Evolutionary conservation across 2,888 invertebrate species (phyloP).

Genomic region (Zelleria hepariella): DNA sequence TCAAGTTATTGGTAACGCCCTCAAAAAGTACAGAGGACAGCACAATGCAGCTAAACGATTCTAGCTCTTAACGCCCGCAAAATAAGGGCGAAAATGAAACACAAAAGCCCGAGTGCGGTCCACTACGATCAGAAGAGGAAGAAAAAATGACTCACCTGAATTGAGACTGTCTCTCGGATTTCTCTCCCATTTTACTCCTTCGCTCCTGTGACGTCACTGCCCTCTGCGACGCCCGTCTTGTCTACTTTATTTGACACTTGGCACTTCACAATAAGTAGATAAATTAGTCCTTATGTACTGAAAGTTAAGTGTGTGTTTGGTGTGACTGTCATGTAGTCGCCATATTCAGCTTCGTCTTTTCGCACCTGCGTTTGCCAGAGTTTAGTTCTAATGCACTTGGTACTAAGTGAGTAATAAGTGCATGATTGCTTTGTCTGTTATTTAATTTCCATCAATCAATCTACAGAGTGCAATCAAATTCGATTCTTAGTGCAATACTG

Average conservation of each 20-base stretch:
- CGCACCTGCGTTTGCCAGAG: background rate
- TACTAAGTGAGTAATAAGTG: background rate
- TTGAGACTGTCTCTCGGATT: slow-evolving; percentile 48
- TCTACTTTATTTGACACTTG: slow-evolving; percentile 7
- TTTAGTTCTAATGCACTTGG: background rate
- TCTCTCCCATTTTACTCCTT: slow-evolving; percentile 58
- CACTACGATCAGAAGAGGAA: background rate
- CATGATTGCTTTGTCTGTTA: background rate
- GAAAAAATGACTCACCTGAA: slow-evolving; percentile 45
- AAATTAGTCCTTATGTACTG: slow-evolving; percentile 6
- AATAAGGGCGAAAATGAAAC: too few relatives aligned
- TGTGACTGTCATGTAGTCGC: background rate
- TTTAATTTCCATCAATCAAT: background rate
- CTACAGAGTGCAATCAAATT: too few relatives aligned
- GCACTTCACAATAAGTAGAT: slow-evolving; percentile 1
- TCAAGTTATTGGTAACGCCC: too few relatives aligned
- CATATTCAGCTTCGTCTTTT: background rate
- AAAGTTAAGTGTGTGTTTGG: background rate
- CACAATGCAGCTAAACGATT: too few relatives aligned
- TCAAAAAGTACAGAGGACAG: too few relatives aligned
- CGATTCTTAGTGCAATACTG: too few relatives aligned
- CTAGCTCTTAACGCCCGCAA: too few relatives aligned
- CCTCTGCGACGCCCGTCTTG: slow-evolving; percentile 5
- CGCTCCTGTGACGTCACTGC: slow-evolving; percentile 24
- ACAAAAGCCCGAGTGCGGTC: too few relatives aligned